Base-by-base conservation (phyloP, 2,113 vertebrate species). In the Actenoides lindsayi region DNA sequence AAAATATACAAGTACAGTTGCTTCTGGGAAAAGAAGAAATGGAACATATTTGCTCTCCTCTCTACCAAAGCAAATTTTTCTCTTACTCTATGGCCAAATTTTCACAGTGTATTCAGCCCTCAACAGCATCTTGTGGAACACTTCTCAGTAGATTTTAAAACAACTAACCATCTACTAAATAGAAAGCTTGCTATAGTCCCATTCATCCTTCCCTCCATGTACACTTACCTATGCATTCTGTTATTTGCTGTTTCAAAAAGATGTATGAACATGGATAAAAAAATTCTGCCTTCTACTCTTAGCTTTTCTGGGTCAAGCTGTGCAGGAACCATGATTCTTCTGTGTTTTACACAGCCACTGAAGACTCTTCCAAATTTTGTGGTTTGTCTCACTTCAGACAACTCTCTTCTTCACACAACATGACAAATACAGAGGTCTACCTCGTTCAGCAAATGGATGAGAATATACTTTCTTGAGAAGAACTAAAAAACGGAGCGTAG, bases 191-290 rank as follows among this genome's bases (percentile, higher is more conserved):
- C 11, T 63, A 8, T 24, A 56, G 53, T 48, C 9, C 19, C 5
- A 14, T 73, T 90, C 8, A 0, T 9, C 41, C 28, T 86, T 77
- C 24, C 21, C 8, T 60, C 21, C 0, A 0, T 33, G 16, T 46
- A n/a, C 20, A 51, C 6, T 20, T 60, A 35, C 6, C 11, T 44
- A 17, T 77, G 21, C 33, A 23, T 60, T 62, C 44, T 48, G 11
- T 14, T 87, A 39, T 68, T 31, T 73, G 13, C 15, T 46, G 8
- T n/a, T 89, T 83, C 11, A 51, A 50, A 86, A 92, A 44, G 12
- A 16, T 6, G 0, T 35, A 8, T 35, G 15, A 60, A 39, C 6
- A 6, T 77, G 13, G 25, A 12, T 50, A 46, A 74, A 81, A 87
- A 78, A 51, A 13, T 35, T 70, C 63, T 70, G 23, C 16, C 16